Conservation (phyloP, 2,888 invertebrate genomes). For the Eupelmus urozonus region DNA sequence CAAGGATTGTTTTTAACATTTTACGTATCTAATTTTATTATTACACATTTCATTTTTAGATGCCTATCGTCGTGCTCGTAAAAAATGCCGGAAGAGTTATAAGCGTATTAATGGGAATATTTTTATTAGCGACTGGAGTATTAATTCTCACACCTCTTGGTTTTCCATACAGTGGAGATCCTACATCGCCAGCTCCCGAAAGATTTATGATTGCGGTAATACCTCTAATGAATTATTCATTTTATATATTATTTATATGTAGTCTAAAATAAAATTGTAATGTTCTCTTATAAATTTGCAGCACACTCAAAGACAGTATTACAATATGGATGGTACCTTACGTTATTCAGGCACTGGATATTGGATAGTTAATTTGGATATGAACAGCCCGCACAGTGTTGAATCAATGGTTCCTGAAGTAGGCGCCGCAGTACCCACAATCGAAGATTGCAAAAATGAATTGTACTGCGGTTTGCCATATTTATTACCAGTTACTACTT, state of each 20-base stretch:
- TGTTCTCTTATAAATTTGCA: no score
- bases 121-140: slow-evolving; percentile 79
- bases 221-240: not conserved
- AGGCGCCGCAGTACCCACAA: slow-evolving; percentile 76
- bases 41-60: slow-evolving; percentile 68
- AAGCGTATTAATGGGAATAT: slow-evolving; percentile 79
- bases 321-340: slow-evolving; percentile 78
- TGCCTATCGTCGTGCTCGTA: slow-evolving; percentile 76
- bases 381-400: slow-evolving; percentile 83
- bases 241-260: not conserved
- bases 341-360: slow-evolving; percentile 80
- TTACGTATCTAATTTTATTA: no score
- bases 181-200: slow-evolving; percentile 83
- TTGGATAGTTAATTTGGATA: slow-evolving; percentile 88
- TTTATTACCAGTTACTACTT: slow-evolving; percentile 85
- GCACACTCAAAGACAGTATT: slow-evolving; percentile 83
- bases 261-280: slow-evolving; percentile 11
- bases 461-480: slow-evolving; percentile 90
- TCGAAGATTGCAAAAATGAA: slow-evolving; percentile 81
- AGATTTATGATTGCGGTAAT: slow-evolving; percentile 86
- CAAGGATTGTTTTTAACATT: no score
- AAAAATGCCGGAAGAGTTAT: slow-evolving; percentile 79
- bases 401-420: slow-evolving; percentile 80
- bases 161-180: slow-evolving; percentile 85
- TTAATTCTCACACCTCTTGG: slow-evolving; percentile 84